Percentiles rank a stretch among this genome's conserved stretches.
These are phyloP conservation scores for Drosophila eohydei DNA, from an alignment of 2,888 invertebrate species.

Conservation along the genomic window DNA sequence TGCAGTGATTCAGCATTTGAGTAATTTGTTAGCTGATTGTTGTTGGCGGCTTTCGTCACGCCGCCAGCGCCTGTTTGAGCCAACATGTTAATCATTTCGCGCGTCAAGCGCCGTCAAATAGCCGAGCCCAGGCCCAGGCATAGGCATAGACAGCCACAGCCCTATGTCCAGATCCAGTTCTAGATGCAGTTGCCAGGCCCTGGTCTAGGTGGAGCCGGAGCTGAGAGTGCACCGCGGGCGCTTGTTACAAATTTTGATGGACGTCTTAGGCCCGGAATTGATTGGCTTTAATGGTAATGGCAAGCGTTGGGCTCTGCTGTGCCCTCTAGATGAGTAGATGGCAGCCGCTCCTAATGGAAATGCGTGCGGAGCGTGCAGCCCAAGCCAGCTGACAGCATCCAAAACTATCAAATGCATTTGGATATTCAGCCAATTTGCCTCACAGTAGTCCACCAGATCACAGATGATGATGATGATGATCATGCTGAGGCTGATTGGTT, in stretches of 20 bases:
- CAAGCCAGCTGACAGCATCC: slow-evolving; percentile 40
- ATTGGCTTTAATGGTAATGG: slow-evolving; percentile 78
- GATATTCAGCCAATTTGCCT: slow-evolving; percentile 68
- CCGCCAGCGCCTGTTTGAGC: slow-evolving; percentile 36
- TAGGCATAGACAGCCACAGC: slow-evolving; percentile 1
- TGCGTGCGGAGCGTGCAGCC: slow-evolving; percentile 27
- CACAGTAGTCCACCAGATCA: slow-evolving; percentile 47
- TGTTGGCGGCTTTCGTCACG: slow-evolving; percentile 67
- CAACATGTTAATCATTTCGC: slow-evolving; percentile 77
- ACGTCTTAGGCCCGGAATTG: slow-evolving; percentile 71
- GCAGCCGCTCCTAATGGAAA: slow-evolving; percentile 58
- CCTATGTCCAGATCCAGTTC: slow-evolving; percentile 10
- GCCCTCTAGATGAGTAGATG: slow-evolving; percentile 44
- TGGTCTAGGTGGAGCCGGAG: slow-evolving; percentile 16
- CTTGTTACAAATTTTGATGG: slow-evolving; percentile 81
- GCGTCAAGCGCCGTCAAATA: slow-evolving; percentile 72
- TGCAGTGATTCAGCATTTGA: slow-evolving; percentile 49
- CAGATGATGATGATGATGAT: slow-evolving; percentile 3
- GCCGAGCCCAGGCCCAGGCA: slow-evolving; percentile 8
- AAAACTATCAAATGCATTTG: slow-evolving; percentile 68
- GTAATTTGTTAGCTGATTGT: slow-evolving; percentile 52
- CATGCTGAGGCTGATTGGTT: slow-evolving; percentile 2
- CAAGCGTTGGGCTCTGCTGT: slow-evolving; percentile 40
- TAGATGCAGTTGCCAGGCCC: not conserved
- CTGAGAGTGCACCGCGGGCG: slow-evolving; percentile 66